Conservation (phyloP, 2,113 vertebrate genomes). For the Protomyctophum bolini region DNA sequence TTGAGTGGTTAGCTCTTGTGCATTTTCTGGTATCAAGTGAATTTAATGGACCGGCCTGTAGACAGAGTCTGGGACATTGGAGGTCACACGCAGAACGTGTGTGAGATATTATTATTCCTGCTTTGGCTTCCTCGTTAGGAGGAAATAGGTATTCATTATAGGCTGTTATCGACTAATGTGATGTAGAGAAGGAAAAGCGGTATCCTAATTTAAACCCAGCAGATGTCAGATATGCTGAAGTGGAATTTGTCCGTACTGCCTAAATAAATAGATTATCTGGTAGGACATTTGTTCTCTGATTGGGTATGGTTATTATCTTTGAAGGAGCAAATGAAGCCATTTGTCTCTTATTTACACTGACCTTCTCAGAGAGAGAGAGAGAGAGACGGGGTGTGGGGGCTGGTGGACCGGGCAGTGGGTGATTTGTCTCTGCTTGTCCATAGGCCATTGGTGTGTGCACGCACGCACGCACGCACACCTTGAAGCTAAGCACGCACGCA, state of each 20-base stretch:
- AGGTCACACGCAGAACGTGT: neutral
- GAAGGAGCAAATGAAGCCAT: conserved; percentile 37
- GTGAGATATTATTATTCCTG: neutral
- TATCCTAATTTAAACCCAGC: neutral
- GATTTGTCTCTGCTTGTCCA: conserved; percentile 57
- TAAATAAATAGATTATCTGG: conserved; percentile 45
- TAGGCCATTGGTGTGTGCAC: conserved; percentile 39
- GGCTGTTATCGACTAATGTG: conserved; percentile 15
- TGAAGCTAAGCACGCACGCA: neutral
- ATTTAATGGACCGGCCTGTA: neutral
- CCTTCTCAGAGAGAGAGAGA: conserved; percentile 30
- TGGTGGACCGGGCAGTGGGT: neutral
- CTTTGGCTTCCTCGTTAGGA: neutral
- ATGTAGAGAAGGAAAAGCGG: conserved; percentile 13
- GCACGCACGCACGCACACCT: conserved; percentile 1
- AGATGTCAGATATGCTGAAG: neutral
- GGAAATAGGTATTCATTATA: conserved; percentile 27
- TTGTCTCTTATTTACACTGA: conserved; percentile 50
- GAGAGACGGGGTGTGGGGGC: conserved; percentile 8
- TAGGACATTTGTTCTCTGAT: conserved; percentile 44
- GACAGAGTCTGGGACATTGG: neutral
- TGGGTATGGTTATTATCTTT: conserved; percentile 28
- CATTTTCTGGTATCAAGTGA: too few species aligned
- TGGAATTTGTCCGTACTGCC: conserved; percentile 21
- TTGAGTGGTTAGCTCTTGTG: too few species aligned